Base-by-base conservation (phyloP, 2,888 invertebrate species). In the Macrophya annulata region DNA sequence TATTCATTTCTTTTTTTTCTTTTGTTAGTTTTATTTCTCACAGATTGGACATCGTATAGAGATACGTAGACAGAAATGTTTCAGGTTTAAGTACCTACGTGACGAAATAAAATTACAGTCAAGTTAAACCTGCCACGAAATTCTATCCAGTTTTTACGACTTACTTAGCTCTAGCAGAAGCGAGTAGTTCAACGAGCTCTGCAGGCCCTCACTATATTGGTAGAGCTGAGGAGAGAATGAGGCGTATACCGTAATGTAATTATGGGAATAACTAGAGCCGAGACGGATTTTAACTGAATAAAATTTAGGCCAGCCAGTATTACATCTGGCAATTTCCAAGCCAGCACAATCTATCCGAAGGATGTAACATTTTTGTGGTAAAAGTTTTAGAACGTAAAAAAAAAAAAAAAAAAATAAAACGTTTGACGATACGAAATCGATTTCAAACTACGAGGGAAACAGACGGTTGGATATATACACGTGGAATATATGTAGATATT, bases 201-300 rank as follows among this genome's bases (percentile, higher is more conserved):
- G 71, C 31, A 31, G 31, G 40, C 71, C 9, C 40, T 37, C 71
- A 40, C 71, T 40, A 71, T 62, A 48, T 62, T 40, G 71, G 71
- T 17, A 71, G 12, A 45, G 45, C 45, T 45, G 51, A 55, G 51
- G 31, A 48, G 77, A 51, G 37, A 77, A 25, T 31, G 37, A 77
- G 77, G 77, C 77, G 77, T 48, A 55, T 55, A 40, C 55, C 51
- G 77, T 77, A 77, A 77, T 21, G 77, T 37, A 51, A 77, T 77
- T 77, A 77, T 43, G 77, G 77, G 31, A 55, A 43, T 55, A 55
- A 77, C 77, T 51, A 55, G 51, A 77, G 45, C 21, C 72, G 45
- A 74, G 43, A 45, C 31, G 31, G 31, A 45, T 74, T 74, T 74
- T 12, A 21, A n/a, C 21, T 45, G 21, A n/a, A 31, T 31, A 31